Evolutionary conservation across 2,888 invertebrate genomes (phyloP).

Genomic region (Romanomermis culicivorax): DNA sequence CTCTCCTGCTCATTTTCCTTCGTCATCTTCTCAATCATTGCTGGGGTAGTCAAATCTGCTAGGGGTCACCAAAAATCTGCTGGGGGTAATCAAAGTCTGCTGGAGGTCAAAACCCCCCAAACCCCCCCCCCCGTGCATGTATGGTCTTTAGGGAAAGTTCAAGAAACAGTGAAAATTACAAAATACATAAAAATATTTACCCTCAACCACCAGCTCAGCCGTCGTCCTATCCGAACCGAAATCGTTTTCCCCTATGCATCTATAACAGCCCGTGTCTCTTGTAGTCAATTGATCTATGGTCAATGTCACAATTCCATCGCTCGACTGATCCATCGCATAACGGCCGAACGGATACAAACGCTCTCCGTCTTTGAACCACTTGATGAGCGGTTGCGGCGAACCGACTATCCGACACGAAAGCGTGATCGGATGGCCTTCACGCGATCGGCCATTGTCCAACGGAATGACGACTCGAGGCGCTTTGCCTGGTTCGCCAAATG

Average conservation of each 20-base stretch:
- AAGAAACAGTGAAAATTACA: no score
- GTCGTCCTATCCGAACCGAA: constrained; percentile 23
- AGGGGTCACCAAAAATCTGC: no score
- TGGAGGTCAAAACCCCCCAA: no score
- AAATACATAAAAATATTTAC: no score
- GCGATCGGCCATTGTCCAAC: constrained; percentile 28
- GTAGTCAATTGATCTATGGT: constrained; percentile 52
- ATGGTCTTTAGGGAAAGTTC: no score
- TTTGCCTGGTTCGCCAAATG: neutral
- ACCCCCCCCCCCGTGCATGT: no score
- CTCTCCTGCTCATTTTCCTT: no score
- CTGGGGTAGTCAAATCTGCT: no score
- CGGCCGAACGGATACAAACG: constrained; percentile 48
- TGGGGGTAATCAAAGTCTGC: no score
- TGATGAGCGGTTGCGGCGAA: constrained; percentile 28
- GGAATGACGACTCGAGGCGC: constrained; percentile 28
- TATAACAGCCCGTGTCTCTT: constrained; percentile 63
- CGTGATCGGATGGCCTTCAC: constrained; percentile 50
- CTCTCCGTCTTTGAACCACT: constrained; percentile 55
- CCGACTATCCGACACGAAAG: constrained; percentile 24
- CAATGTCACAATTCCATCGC: constrained; percentile 53
- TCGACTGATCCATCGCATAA: constrained; percentile 39
- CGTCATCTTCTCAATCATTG: no score
- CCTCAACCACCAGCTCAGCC: constrained; percentile 21
- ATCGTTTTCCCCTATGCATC: constrained; percentile 25